A percentile compares a stretch with the other conserved stretches of the same genome.
phyloP scores from a whole-genome alignment of 2,113 vertebrate species.

The Zapus hudsonius region DNA sequence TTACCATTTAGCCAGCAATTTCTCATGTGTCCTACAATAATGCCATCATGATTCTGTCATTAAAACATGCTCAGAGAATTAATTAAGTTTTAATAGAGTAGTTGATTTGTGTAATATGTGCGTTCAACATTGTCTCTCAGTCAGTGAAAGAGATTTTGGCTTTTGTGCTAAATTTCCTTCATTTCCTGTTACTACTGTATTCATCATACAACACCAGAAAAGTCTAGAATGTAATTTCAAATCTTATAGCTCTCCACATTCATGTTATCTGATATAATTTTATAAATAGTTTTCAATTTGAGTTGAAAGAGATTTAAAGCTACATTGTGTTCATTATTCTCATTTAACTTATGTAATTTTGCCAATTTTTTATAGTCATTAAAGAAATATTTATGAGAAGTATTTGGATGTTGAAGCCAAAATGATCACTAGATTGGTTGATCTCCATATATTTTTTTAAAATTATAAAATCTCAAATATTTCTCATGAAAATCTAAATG shows the following conservation, averaged over 20 bases:
- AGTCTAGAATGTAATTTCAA: background rate
- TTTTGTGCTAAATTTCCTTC: too few species aligned
- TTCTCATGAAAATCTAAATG: background rate
- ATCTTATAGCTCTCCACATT: rapidly evolving
- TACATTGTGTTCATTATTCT: background rate
- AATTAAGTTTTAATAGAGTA: too few species aligned
- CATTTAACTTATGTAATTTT: background rate
- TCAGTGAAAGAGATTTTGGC: too few species aligned
- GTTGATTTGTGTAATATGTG: too few species aligned
- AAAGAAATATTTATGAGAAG: background rate
- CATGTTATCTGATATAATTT: background rate
- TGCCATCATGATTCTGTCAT: too few species aligned
- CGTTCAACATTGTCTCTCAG: too few species aligned
- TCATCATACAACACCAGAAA: too few species aligned
- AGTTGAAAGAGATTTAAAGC: background rate
- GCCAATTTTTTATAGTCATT: background rate
- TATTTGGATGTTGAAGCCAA: background rate
- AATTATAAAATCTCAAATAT: too few species aligned
- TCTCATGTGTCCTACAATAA: background rate
- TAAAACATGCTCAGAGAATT: too few species aligned
- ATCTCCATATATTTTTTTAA: background rate
- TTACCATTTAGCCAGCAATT: constrained; percentile 4
- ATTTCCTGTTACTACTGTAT: too few species aligned
- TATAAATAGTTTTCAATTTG: background rate
- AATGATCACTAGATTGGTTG: background rate